Base-by-base conservation (phyloP, 2,888 invertebrate genomes). In the Rhimphoctona megacephalus region DNA sequence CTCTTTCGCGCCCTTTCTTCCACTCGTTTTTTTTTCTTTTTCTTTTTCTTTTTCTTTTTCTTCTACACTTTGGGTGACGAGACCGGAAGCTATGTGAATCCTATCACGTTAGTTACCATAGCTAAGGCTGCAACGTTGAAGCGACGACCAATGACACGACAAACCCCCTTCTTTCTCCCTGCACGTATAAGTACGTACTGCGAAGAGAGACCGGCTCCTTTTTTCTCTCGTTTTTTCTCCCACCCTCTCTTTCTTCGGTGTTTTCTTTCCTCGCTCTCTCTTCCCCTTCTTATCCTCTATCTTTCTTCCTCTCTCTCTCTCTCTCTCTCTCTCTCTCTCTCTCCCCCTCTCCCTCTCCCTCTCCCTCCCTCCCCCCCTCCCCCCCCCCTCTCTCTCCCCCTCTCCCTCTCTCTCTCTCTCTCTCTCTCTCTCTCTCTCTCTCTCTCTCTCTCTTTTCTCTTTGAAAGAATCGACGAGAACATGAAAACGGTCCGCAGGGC, bases 21-120 rank as follows among this genome's bases (percentile, higher is more conserved):
- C 67, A 54, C 67, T 19, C 73, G 9, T 36, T 25, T n/a, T 39
- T 66, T 66, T 67, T 5, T 39, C 66, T n/a, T 22, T 8, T n/a
- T 39, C n/a, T 39, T 36, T 67, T 5, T 39, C 66, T n/a, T 22
- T 67, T 5, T 39, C 66, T n/a, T 22, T 8, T n/a, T 39, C n/a
- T 39, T 36, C 30, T 30, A 33, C 66, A 54, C 70, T n/a, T 57
- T 76, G 25, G 81, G 78, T 83, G 81, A 73, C 81, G 85, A 80
- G 81, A 77, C 73, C 82, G 76, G 81, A 72, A 83, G 81, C 78
- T 82, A 74, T 83, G 83, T 85, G 87, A 87, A 88, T 88, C 85
- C 88, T 87, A 88, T 88, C 88, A 85, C 81, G 85, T 77, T 85
- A 83, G 88, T 85, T 85, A 83, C 82, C 81, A 77, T 81, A 74